Conservation (phyloP, 2,888 invertebrate species). For the Lydus trimaculatus region DNA sequence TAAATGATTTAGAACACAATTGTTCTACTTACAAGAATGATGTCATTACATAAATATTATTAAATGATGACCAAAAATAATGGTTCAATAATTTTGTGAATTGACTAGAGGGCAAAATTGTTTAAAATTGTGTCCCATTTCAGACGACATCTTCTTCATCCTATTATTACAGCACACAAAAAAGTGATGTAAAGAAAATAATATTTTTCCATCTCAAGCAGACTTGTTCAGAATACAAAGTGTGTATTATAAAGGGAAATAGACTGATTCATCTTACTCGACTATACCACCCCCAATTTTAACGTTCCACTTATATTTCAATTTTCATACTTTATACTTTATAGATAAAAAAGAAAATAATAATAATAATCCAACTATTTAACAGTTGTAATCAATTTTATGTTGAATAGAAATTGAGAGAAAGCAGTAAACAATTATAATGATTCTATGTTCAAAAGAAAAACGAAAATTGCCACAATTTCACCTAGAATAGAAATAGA, state of each 20-base stretch:
- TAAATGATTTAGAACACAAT: conserved; percentile 56
- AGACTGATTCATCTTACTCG: conserved; percentile 50
- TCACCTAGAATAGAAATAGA: neutral
- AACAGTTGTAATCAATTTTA: conserved; percentile 21
- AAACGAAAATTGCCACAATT: conserved; percentile 11
- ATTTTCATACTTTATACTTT: conserved; percentile 54
- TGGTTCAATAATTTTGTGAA: conserved; percentile 29
- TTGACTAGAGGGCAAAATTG: conserved; percentile 17
- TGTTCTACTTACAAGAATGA: conserved; percentile 56
- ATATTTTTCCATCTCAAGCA: conserved; percentile 58
- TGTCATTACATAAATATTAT: conserved; percentile 51
- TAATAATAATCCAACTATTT: neutral
- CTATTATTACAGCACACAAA: conserved; percentile 43
- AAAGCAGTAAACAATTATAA: conserved; percentile 7
- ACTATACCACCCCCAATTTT: conserved; percentile 35
- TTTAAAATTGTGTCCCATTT: conserved; percentile 42
- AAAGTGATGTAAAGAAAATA: conserved; percentile 58
- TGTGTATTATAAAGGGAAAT: conserved; percentile 57
- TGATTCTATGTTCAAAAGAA: conserved; percentile 10
- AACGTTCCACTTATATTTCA: conserved; percentile 55
- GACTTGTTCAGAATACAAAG: conserved; percentile 57
- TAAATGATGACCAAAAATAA: conserved; percentile 39
- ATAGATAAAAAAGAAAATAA: conserved; percentile 41
- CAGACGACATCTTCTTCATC: conserved; percentile 50
- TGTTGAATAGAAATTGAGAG: conserved; percentile 32